Base-by-base conservation (phyloP, 2,888 invertebrate species). In the Lycia hirtaria region DNA sequence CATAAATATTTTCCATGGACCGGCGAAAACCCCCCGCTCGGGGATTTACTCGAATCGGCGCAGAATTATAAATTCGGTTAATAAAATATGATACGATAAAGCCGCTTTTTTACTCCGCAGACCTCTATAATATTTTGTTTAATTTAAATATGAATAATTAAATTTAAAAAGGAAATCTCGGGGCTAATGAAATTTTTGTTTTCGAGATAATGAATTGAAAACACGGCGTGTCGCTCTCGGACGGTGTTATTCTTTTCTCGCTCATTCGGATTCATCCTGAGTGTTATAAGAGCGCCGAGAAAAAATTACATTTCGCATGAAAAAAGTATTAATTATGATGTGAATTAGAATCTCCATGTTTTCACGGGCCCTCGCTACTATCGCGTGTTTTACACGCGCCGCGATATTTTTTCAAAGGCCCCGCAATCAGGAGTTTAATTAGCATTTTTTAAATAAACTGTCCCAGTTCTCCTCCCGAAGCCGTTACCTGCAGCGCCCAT, bases 131-230 rank as follows among this genome's bases (percentile, higher is more conserved):
- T 92, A 90, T 91, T 91, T 87, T 91, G 90, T 91, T 90, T 90
- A 92, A 91, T 91, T 92, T 90, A 91, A 91, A 91, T 90, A 90
- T 91, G 90, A 90, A 91, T 92, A 91, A 91, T 91, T 92, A 88
- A 90, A 88, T 89, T 87, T 86, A 87, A 89, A 90, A 89, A 88
- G 86, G 89, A 88, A 90, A 89, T 88, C 90, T 88, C 85, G 76
- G 85, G 79, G 86, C 87, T 91, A 91, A 91, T 91, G 90, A 90
- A 90, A 87, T 90, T 90, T 90, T 89, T 92, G 91, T 92, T 91
- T 92, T 91, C 77, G 87, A 88, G 90, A 90, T 92, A 92, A 92
- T 92, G 90, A 92, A 92, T 92, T 91, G 90, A 91, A 92, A 92
- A 92, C 92, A 91, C 86, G 82, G 76, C 75, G 75, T 79, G 78